A percentile compares a stretch with the other conserved stretches of the same genome.
These are phyloP conservation scores for Australoheros facetus DNA, from an alignment of 2,797 vertebrate species.

Conservation along the genomic window DNA sequence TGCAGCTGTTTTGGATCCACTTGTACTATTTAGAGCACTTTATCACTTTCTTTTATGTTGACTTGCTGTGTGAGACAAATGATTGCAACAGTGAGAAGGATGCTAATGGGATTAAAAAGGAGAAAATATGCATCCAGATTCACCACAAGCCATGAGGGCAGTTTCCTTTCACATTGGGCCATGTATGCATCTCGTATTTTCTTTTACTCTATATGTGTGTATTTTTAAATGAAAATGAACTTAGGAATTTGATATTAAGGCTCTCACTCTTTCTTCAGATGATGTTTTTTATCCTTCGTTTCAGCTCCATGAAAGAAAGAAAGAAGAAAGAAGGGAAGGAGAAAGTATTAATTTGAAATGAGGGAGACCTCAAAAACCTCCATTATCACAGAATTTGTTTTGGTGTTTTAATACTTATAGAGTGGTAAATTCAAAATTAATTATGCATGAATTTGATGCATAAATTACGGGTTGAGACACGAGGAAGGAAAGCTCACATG, in stretches of 20 bases:
- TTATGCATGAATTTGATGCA: slow-evolving; percentile 87
- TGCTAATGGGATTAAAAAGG: not conserved
- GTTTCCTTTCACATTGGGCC: slow-evolving; percentile 9
- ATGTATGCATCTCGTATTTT: not conserved
- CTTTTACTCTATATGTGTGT: not conserved
- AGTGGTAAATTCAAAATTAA: slow-evolving; percentile 85
- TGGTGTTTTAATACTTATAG: slow-evolving; percentile 79
- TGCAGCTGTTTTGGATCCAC: not conserved
- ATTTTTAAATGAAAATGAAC: not conserved
- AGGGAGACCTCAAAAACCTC: slow-evolving; percentile 72
- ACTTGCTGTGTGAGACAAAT: not conserved
- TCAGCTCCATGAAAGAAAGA: slow-evolving; percentile 13
- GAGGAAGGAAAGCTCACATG: slow-evolving; percentile 50
- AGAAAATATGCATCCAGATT: slow-evolving; percentile 3
- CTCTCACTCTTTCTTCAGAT: slow-evolving; percentile 12
- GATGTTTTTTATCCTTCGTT: slow-evolving; percentile 31
- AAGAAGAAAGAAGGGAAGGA: not conserved
- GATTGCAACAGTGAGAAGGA: not conserved
- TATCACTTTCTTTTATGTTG: not conserved
- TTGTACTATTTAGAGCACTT: not conserved
- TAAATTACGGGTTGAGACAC: slow-evolving; percentile 75
- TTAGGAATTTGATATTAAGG: slow-evolving; percentile 13
- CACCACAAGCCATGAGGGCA: not conserved
- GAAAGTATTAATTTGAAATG: slow-evolving; percentile 67
- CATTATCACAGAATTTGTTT: slow-evolving; percentile 79